phyloP scores from a whole-genome alignment of 1,140 invertebrate genomes.

The Coptotermes formosanus region DNA sequence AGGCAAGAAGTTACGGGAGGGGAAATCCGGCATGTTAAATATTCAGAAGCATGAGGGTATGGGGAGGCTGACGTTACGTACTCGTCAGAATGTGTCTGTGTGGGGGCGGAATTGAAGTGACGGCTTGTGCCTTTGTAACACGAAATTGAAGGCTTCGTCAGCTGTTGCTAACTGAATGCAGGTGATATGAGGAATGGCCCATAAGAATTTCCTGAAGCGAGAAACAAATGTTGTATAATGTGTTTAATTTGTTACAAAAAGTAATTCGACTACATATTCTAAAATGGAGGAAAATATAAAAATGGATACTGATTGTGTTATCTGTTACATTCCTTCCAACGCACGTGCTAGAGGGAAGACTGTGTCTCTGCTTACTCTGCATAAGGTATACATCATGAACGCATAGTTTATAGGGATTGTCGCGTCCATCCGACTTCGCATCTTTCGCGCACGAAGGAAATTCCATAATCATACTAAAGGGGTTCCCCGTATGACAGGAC shows the following conservation, averaged over 20 bases:
- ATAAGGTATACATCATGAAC: too few species aligned
- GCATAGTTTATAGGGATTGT: too few species aligned
- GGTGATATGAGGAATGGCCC: background rate
- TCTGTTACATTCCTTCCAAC: too few species aligned
- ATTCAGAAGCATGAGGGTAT: background rate
- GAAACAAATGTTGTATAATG: background rate
- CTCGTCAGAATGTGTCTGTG: background rate
- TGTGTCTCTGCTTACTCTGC: too few species aligned
- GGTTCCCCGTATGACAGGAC: too few species aligned
- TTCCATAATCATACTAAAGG: too few species aligned
- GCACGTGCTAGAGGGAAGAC: too few species aligned
- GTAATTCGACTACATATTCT: background rate
- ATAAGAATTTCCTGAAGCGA: too few species aligned
- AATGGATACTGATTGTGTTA: too few species aligned
- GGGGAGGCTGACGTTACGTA: background rate
- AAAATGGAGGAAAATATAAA: too few species aligned
- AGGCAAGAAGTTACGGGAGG: background rate
- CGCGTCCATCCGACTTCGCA: too few species aligned
- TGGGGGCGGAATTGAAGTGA: background rate
- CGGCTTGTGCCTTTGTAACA: background rate
- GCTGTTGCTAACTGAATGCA: background rate
- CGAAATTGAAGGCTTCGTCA: background rate
- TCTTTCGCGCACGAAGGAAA: too few species aligned
- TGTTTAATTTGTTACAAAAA: background rate
- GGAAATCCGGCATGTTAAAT: background rate